Evolutionary conservation across 2,888 invertebrate species (phyloP).

Genomic region (Crematogaster levior): DNA sequence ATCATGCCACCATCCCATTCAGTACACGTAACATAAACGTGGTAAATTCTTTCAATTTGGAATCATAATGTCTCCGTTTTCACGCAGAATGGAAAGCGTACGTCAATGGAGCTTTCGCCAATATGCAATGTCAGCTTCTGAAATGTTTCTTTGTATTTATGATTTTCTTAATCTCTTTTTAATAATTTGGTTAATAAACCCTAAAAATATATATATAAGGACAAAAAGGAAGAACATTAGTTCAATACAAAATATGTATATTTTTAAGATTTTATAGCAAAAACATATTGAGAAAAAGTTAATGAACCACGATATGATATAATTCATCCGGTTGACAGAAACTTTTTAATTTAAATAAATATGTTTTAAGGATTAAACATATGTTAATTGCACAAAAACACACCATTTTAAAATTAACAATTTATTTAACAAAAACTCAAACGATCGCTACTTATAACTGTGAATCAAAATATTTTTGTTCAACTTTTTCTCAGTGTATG

Average conservation of each 20-base stretch:
- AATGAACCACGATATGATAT: too few relatives aligned
- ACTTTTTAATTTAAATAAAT: too few relatives aligned
- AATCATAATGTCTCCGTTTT: conserved; percentile 53
- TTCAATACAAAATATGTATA: not conserved
- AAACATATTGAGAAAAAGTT: too few relatives aligned
- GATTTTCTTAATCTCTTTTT: not conserved
- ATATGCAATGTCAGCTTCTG: not conserved
- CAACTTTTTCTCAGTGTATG: too few relatives aligned
- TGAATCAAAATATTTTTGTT: too few relatives aligned
- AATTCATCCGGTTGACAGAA: too few relatives aligned
- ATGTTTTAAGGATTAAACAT: too few relatives aligned
- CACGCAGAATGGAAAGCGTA: conserved; percentile 12
- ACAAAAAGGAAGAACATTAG: not conserved
- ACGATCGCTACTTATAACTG: too few relatives aligned
- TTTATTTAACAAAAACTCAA: too few relatives aligned
- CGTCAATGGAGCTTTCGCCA: not conserved
- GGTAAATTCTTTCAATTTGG: conserved; percentile 65
- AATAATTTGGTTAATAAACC: not conserved
- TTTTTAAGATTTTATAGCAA: not conserved
- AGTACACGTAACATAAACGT: conserved; percentile 58
- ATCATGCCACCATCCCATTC: conserved; percentile 66
- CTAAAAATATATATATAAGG: not conserved
- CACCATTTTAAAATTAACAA: too few relatives aligned
- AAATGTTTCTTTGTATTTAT: not conserved
- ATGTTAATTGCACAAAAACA: too few relatives aligned